Conservation (phyloP, 2,797 vertebrate genomes). For the Dromococcyx pavoninus region DNA sequence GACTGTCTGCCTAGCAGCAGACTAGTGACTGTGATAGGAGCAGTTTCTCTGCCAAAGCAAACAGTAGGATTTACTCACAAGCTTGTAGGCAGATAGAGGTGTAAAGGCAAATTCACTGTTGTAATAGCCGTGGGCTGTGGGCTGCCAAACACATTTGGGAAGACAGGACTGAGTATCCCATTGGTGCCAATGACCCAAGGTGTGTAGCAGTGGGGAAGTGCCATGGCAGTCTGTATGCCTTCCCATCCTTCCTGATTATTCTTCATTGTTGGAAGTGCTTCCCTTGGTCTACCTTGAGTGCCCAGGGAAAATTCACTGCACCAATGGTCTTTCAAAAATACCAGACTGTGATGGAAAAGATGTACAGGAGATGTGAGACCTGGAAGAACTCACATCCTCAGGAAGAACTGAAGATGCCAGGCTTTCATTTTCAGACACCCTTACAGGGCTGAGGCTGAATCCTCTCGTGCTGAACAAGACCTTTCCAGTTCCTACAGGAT, state of each 20-base stretch:
- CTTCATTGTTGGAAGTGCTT: background rate
- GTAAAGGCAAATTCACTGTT: background rate
- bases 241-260: background rate
- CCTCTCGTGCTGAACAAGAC: background rate
- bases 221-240: background rate
- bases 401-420: background rate
- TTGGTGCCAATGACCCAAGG: background rate
- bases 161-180: background rate
- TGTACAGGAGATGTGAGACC: background rate
- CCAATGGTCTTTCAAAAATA: background rate
- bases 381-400: background rate
- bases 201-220: background rate
- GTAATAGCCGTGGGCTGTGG: background rate
- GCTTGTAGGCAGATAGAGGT: background rate
- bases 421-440: background rate
- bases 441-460: background rate
- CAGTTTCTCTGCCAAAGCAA: background rate
- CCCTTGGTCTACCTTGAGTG: background rate
- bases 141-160: background rate
- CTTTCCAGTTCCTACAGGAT: accelerated
- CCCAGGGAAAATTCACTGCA: background rate
- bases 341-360: background rate
- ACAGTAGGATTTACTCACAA: background rate
- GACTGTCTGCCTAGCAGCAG: background rate
- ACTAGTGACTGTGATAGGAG: background rate